A percentile compares a stretch with the other conserved stretches of the same genome.
These are phyloP conservation scores for Encarsia formosa DNA, from an alignment of 2,888 invertebrate genomes.

Conservation along the genomic window DNA sequence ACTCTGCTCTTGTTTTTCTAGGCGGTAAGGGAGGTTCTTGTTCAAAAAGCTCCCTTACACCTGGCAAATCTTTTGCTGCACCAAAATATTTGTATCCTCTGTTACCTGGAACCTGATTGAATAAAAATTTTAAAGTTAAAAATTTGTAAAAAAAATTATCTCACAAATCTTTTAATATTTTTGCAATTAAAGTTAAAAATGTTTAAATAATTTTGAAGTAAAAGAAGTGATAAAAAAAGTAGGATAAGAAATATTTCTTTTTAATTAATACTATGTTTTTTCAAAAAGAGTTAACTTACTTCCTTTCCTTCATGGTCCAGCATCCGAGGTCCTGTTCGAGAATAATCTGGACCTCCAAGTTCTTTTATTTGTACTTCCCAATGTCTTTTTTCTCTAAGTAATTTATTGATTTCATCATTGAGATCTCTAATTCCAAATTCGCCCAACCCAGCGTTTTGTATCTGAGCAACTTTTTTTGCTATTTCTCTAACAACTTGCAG, in stretches of 20 bases:
- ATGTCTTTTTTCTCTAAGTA: constrained; percentile 90
- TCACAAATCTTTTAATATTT: background rate
- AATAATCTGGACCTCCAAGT: constrained; percentile 92
- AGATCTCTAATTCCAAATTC: constrained; percentile 96
- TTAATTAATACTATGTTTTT: background rate
- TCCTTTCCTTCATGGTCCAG: constrained; percentile 91
- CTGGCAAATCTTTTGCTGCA: constrained; percentile 94
- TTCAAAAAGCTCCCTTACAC: constrained; percentile 95
- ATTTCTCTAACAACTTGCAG: constrained; percentile 96
- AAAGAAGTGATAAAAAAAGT: background rate
- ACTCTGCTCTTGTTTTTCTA: constrained; percentile 87
- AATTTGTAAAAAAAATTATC: background rate
- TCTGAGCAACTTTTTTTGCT: constrained; percentile 97
- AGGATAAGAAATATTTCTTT: background rate
- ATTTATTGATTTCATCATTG: constrained; percentile 98
- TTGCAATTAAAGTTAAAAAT: background rate
- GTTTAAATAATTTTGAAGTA: background rate
- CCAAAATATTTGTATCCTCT: constrained; percentile 99
- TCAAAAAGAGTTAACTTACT: constrained; percentile 38
- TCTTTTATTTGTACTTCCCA: constrained; percentile 97
- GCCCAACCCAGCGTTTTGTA: constrained; percentile 98
- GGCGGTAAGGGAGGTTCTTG: constrained; percentile 89
- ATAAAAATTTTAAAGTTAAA: background rate
- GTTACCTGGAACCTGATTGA: constrained; percentile 80
- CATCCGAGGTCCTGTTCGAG: constrained; percentile 88